Evolutionary conservation across 2,113 vertebrate species (phyloP).

Genomic region (Chunga burmeisteri): DNA sequence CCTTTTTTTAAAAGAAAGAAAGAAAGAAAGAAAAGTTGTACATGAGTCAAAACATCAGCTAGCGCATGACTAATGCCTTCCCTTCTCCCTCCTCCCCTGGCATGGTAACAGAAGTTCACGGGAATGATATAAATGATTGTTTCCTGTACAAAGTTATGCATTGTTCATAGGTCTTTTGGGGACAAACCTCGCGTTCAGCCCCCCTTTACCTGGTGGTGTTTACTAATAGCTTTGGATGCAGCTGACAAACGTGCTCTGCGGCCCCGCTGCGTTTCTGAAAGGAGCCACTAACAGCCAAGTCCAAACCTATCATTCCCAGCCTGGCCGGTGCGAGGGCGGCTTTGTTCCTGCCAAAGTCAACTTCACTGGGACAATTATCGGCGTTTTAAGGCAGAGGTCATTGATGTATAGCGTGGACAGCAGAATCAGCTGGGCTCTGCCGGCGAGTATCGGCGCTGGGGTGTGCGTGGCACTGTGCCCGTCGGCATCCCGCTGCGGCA

Average conservation of each 20-base stretch:
- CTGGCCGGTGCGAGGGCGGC: not conserved
- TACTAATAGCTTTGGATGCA: not conserved
- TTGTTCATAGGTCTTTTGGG: not conserved
- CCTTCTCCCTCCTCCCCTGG: not conserved
- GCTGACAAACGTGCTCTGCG: not conserved
- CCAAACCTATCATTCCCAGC: not conserved
- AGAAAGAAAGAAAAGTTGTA: not conserved
- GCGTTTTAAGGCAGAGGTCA: not conserved
- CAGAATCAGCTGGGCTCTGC: not conserved
- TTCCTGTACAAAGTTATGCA: not conserved
- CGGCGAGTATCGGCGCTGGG: fast-evolving
- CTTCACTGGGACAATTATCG: fast-evolving
- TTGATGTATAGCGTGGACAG: fast-evolving
- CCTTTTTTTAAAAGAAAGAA: not conserved
- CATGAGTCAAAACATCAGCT: not conserved
- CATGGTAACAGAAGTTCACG: not conserved
- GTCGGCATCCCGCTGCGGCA: not conserved
- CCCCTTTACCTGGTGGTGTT: fast-evolving
- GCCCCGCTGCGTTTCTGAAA: fast-evolving
- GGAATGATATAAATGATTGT: not conserved
- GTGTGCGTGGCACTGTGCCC: too few relatives aligned
- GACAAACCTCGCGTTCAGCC: not conserved
- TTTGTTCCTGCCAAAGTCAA: not conserved
- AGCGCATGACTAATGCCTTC: not conserved
- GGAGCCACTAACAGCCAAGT: not conserved